phyloP scores from a whole-genome alignment of 2,113 vertebrate species.

The Petrocephalus microphthalmus region DNA sequence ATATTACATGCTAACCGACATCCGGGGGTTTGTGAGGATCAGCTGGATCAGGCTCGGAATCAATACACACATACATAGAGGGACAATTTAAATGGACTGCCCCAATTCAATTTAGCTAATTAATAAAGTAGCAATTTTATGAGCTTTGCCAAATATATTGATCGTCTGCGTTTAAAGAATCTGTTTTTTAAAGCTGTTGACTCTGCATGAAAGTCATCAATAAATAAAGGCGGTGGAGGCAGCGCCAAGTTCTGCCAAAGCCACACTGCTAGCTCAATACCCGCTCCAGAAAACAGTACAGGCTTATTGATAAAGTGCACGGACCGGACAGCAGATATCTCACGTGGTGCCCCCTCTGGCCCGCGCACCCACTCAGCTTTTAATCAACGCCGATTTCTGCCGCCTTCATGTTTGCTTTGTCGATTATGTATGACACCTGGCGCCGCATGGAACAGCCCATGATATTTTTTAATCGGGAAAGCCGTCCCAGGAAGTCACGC shows the following conservation, averaged over 20 bases:
- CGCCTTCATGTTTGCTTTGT: not conserved
- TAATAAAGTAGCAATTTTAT: slow-evolving; percentile 26
- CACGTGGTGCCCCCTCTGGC: not conserved
- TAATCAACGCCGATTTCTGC: not conserved
- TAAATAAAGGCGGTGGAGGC: not conserved
- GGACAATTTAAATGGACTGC: slow-evolving; percentile 24
- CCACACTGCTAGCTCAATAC: not conserved
- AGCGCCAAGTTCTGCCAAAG: not conserved
- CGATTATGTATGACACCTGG: not conserved
- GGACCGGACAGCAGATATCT: too few relatives aligned
- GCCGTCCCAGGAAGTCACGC: not conserved
- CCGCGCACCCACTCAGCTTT: not conserved
- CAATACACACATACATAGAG: slow-evolving; percentile 17
- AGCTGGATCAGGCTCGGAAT: not conserved
- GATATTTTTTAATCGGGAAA: slow-evolving; percentile 4
- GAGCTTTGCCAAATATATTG: slow-evolving; percentile 20
- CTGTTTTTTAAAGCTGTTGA: slow-evolving; percentile 30
- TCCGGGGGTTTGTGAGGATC: not conserved
- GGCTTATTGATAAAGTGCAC: not conserved
- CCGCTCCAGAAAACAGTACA: slow-evolving; percentile 1
- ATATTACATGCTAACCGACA: not conserved
- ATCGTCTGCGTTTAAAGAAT: slow-evolving; percentile 28
- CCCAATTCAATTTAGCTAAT: slow-evolving; percentile 32
- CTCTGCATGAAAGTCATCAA: slow-evolving; percentile 16
- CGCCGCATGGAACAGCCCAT: not conserved